A percentile compares a stretch with the other conserved stretches of the same genome.
These are phyloP conservation scores for Synergus umbraculus DNA, from an alignment of 2,888 invertebrate genomes.

Conservation along the genomic window DNA sequence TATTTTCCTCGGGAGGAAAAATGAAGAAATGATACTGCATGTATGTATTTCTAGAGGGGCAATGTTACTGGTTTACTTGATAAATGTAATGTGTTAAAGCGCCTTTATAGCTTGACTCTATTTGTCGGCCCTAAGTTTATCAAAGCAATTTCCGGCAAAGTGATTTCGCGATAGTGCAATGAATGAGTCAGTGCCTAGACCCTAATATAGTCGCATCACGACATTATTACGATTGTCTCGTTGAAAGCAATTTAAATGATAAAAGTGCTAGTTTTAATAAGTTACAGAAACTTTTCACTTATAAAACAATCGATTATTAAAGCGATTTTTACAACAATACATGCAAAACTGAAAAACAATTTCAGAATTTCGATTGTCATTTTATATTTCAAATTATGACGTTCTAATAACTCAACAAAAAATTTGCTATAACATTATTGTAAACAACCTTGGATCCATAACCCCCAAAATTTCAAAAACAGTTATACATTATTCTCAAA, in stretches of 20 bases:
- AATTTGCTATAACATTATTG: background rate
- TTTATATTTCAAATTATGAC: background rate
- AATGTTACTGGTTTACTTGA: constrained; percentile 22
- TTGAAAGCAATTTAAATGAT: constrained; percentile 2
- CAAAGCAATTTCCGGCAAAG: constrained; percentile 36
- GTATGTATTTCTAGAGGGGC: background rate
- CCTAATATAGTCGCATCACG: constrained; percentile 30
- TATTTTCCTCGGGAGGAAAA: background rate
- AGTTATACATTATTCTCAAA: background rate
- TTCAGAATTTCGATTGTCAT: background rate
- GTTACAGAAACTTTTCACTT: background rate
- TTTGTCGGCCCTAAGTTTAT: constrained; percentile 36
- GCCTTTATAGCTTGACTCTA: constrained; percentile 24
- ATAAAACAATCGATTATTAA: too few relatives aligned
- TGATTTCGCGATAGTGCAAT: constrained; percentile 40
- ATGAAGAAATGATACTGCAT: background rate
- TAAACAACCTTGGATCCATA: background rate
- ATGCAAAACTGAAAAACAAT: background rate
- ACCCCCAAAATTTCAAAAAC: background rate
- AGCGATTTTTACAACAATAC: background rate
- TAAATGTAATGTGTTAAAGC: constrained; percentile 32
- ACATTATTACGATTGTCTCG: constrained; percentile 31
- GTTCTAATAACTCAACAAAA: background rate
- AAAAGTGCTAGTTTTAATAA: constrained; percentile 4
- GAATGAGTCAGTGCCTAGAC: constrained; percentile 36